Percentiles rank a stretch among this genome's conserved stretches.
Conservation (phyloP, 2,888 invertebrate species). For the Scaptomyza tumidula region DNA sequence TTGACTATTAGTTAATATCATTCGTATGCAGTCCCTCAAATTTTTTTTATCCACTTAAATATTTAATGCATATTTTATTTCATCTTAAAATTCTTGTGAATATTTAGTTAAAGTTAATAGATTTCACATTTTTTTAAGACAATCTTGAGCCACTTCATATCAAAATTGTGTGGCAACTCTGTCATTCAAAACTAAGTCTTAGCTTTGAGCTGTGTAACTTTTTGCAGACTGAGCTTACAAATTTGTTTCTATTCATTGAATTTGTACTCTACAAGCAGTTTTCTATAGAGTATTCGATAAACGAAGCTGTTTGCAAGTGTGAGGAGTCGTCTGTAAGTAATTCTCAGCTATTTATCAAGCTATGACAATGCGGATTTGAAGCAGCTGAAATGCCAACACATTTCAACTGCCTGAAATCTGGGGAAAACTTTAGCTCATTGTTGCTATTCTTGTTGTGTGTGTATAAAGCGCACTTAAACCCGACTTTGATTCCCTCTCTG, state of each 20-base stretch:
- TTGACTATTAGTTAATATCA: too few species aligned
- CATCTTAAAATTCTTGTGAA: too few species aligned
- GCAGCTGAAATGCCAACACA: conserved; percentile 57
- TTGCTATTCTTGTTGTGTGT: conserved; percentile 45
- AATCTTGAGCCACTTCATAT: background rate
- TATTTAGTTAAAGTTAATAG: too few species aligned
- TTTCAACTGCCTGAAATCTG: conserved; percentile 55
- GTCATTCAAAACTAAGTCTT: background rate
- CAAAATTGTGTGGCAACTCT: conserved; percentile 23
- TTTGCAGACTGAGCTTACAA: conserved; percentile 1
- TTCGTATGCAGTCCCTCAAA: background rate
- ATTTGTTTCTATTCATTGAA: conserved; percentile 20
- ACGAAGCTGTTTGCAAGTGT: background rate
- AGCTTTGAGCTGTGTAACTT: conserved; percentile 6
- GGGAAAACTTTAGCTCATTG: conserved; percentile 39
- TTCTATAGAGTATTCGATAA: conserved; percentile 6
- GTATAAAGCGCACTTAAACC: conserved; percentile 54
- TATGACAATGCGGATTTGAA: conserved; percentile 74
- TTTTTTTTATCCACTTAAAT: too few species aligned
- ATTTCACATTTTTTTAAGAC: background rate
- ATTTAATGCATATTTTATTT: too few species aligned
- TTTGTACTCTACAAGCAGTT: conserved; percentile 6
- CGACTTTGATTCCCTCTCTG: conserved; percentile 17
- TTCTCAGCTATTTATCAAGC: conserved; percentile 76
- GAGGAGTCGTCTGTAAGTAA: conserved; percentile 46